Base-by-base conservation (phyloP, 2,797 vertebrate genomes). In the Dendrocincla fuliginosa region DNA sequence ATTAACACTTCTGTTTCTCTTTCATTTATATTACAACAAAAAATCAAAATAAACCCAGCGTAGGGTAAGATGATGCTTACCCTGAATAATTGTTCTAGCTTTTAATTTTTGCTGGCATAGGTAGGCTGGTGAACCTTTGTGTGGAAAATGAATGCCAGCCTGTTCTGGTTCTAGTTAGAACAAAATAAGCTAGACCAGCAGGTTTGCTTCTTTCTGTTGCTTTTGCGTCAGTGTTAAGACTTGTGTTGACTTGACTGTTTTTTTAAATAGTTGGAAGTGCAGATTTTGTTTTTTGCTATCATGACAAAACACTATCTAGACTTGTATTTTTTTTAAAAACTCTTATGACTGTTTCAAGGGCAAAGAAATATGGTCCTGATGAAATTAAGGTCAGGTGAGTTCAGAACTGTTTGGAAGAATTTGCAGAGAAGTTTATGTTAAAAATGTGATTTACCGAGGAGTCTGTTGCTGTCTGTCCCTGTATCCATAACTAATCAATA, bases 121-220 rank as follows among this genome's bases (percentile, higher is more conserved):
- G 37, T 80, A 74, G 71, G 12, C 52, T 61, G 27, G 22, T 60
- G 37, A 85, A 63, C 68, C 37, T 95, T 80, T 93, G 52, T 83
- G n/a, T 49, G 39, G 39, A 50, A 53, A 47, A 9, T 71, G 69
- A 93, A 91, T 71, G 32, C 56, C 27, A 46, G 53, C 76, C 64
- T 92, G 24, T 91, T 95, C 89, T 92, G 82, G 15, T 94, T 92
- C n/a, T 64, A 89, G 52, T 91, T 87, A 68, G 73, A 95, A 74
- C 60, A 94, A 85, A 94, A 74, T 84, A 73, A 95, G 94, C 89
- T 75, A 87, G 64, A 81, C 89, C 60, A 95, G 93, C 93, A 91
- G 49, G 68, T 94, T 91, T 92, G 32, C 42, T 92, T 87, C 60
- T 92, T 93, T 91, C 49, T 80, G 27, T 83, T 91, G 91, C 79